A percentile compares a stretch with the other conserved stretches of the same genome.
Evolutionary conservation across 2,888 invertebrate genomes (phyloP).

Genomic region (Apodemia zela): DNA sequence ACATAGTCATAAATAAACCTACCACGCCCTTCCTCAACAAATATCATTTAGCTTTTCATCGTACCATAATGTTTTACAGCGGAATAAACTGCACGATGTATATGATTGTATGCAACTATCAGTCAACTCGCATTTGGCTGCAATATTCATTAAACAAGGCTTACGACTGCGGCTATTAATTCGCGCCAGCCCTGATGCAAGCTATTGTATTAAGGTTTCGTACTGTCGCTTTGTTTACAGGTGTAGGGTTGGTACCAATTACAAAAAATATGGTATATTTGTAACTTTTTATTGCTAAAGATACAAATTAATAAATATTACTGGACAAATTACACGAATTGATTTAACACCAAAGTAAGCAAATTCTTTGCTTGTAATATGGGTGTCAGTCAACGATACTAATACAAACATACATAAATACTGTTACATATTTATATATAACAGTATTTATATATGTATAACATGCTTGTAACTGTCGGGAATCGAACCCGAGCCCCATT

Average conservation of each 20-base stretch:
- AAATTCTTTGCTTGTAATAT: too few species aligned
- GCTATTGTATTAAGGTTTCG: conserved; percentile 64
- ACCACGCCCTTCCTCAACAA: not conserved
- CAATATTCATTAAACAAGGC: conserved; percentile 74
- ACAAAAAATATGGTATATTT: not conserved
- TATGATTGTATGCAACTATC: conserved; percentile 30
- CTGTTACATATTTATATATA: too few species aligned
- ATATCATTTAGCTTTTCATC: conserved; percentile 17
- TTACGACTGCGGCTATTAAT: conserved; percentile 63
- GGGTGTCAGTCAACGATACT: too few species aligned
- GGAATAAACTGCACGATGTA: conserved; percentile 18
- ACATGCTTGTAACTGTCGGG: too few species aligned
- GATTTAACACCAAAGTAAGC: too few species aligned
- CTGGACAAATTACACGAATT: too few species aligned
- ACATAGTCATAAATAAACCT: not conserved
- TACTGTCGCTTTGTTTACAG: conserved; percentile 45
- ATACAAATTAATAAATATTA: too few species aligned
- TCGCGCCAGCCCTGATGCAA: conserved; percentile 64
- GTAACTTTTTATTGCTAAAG: not conserved
- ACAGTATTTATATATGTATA: too few species aligned
- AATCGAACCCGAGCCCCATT: too few species aligned
- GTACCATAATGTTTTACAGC: not conserved
- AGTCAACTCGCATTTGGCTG: conserved; percentile 65
- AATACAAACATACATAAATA: too few species aligned
- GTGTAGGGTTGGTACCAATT: conserved; percentile 47